Evolutionary conservation across 53 echinoderm and acorn worm species (phyloP).

Genomic region (Henricia sp.): DNA sequence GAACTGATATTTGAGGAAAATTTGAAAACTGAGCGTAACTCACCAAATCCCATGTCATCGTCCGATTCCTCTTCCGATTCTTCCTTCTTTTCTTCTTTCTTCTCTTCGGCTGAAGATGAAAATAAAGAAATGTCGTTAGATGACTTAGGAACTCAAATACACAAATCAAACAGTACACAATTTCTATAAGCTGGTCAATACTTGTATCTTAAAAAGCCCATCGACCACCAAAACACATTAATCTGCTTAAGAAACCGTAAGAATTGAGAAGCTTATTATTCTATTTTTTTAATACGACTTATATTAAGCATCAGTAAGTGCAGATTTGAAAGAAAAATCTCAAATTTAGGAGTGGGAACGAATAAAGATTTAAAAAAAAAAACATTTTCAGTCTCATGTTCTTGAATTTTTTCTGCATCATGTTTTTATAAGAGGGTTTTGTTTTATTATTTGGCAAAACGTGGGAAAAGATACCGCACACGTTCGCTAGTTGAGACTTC

Average conservation of each 20-base stretch:
- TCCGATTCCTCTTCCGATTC: slow-evolving; percentile 90
- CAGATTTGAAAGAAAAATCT: too few relatives aligned
- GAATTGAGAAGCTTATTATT: not conserved
- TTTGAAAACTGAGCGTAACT: not conserved
- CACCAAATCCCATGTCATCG: slow-evolving; percentile 99
- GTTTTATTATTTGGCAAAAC: too few relatives aligned
- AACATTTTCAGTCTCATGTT: too few relatives aligned
- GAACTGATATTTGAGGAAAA: not conserved
- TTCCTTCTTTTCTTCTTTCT: slow-evolving; percentile 87
- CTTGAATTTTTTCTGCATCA: too few relatives aligned
- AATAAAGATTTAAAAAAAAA: too few relatives aligned
- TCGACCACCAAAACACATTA: not conserved
- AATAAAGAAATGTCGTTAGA: not conserved
- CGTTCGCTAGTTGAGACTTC: too few relatives aligned
- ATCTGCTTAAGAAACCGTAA: not conserved
- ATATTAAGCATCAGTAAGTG: too few relatives aligned
- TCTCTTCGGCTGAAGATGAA: slow-evolving; percentile 59
- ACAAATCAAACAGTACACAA: not conserved
- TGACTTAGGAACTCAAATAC: not conserved
- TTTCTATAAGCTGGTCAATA: not conserved
- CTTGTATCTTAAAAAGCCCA: not conserved
- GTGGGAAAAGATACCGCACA: too few relatives aligned
- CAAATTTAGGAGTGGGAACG: too few relatives aligned
- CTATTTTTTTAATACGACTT: too few relatives aligned
- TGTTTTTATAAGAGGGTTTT: too few relatives aligned